A percentile compares a stretch with the other conserved stretches of the same genome.
phyloP scores from a whole-genome alignment of 2,888 invertebrate species.

The Lobophora halterata region DNA sequence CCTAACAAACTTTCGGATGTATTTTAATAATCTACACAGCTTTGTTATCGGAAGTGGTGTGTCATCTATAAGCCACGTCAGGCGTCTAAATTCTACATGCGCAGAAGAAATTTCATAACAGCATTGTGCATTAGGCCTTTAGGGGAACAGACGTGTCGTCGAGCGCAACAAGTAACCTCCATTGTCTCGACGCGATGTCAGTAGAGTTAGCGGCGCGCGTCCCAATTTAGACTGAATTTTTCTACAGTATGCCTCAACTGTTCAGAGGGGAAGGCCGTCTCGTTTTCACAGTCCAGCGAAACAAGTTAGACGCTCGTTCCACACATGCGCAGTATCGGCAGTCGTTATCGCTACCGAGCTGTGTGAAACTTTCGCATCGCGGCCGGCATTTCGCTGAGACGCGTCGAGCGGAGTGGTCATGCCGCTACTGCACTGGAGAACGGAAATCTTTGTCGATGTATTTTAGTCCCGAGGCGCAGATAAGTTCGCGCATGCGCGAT shows the following conservation, averaged over 20 bases:
- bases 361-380: conserved; percentile 15
- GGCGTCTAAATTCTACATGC: neutral
- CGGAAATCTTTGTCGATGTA: conserved; percentile 14
- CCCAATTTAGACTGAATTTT: neutral
- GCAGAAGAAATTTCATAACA: conserved; percentile 6
- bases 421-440: too few relatives aligned
- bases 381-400: conserved; percentile 14
- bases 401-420: conserved; percentile 9
- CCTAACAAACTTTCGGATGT: neutral
- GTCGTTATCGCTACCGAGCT: conserved; percentile 5
- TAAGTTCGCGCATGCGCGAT: conserved; percentile 13
- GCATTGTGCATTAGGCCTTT: conserved; percentile 13
- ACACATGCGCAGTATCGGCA: conserved; percentile 18
- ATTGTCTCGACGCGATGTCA: neutral
- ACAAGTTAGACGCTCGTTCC: conserved; percentile 5
- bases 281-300: conserved; percentile 1
- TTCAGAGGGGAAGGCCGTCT: conserved; percentile 8
- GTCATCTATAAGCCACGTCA: conserved; percentile 5
- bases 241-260: conserved; percentile 4
- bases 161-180: neutral
- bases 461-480: conserved; percentile 6
- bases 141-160: conserved; percentile 4
- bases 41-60: conserved; percentile 7
- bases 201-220: conserved; percentile 13
- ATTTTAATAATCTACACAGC: conserved; percentile 6